These are phyloP conservation scores for Pomatorhinus ruficollis DNA, from an alignment of 2,113 vertebrate species.

Conservation along the genomic window DNA sequence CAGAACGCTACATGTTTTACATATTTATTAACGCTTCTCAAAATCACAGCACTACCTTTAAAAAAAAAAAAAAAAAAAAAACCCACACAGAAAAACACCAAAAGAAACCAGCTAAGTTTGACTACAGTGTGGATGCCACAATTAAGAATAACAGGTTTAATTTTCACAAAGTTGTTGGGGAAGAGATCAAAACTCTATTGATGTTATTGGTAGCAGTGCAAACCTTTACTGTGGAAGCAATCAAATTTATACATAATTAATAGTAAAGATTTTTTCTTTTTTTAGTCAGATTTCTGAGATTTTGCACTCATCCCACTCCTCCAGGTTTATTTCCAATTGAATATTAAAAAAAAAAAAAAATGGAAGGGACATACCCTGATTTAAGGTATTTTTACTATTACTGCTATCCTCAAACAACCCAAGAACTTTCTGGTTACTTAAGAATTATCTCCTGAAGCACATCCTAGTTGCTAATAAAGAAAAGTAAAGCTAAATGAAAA, in stretches of 20 bases:
- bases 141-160: not conserved
- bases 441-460: not conserved
- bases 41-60: not conserved
- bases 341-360: not conserved
- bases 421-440: not conserved
- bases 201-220: not conserved
- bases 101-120: not conserved
- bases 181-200: not conserved
- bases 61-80: not conserved
- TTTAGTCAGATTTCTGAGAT: not conserved
- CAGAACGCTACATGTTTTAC: not conserved
- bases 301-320: not conserved
- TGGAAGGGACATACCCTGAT: not conserved
- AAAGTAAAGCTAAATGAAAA: not conserved
- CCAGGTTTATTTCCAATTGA: not conserved
- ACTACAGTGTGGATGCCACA: not conserved
- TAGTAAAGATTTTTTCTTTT: not conserved
- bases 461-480: not conserved
- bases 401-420: not conserved
- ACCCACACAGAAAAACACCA: not conserved
- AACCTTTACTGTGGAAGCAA: not conserved
- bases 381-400: not conserved
- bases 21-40: not conserved
- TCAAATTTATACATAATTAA: not conserved
- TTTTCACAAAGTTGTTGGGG: not conserved